A percentile compares a stretch with the other conserved stretches of the same genome.
phyloP scores from a whole-genome alignment of 2,888 invertebrate genomes.

The Lapara coniferarum region DNA sequence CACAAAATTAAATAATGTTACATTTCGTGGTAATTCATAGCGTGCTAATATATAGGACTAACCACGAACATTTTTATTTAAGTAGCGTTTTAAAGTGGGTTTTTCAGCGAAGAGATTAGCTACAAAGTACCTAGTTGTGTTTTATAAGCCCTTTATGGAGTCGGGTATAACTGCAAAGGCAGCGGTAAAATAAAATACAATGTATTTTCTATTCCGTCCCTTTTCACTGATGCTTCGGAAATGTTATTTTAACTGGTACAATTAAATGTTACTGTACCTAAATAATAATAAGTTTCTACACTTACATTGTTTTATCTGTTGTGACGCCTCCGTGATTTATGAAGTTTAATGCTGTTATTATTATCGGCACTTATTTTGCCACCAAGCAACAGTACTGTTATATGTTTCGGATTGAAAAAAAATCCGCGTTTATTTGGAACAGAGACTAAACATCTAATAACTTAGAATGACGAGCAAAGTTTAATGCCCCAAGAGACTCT shows the following conservation, averaged over 20 bases:
- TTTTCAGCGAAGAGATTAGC: slow-evolving; percentile 15
- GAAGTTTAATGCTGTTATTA: too few relatives aligned
- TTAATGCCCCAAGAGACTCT: too few relatives aligned
- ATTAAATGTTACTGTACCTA: neutral
- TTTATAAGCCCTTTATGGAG: slow-evolving; percentile 25
- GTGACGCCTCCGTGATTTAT: too few relatives aligned
- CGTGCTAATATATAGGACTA: slow-evolving; percentile 11
- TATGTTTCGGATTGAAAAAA: too few relatives aligned
- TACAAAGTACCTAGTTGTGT: slow-evolving; percentile 17
- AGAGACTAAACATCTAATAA: too few relatives aligned
- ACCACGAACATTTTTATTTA: slow-evolving; percentile 15
- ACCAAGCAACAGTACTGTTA: too few relatives aligned
- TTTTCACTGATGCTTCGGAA: slow-evolving; percentile 9
- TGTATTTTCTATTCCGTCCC: slow-evolving; percentile 26
- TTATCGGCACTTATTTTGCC: too few relatives aligned
- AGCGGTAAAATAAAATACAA: slow-evolving; percentile 28
- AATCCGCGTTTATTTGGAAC: too few relatives aligned
- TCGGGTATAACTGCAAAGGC: slow-evolving; percentile 21
- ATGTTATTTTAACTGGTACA: neutral
- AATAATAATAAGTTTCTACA: too few relatives aligned
- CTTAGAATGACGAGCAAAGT: neutral
- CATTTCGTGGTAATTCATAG: slow-evolving; percentile 10
- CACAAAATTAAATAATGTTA: neutral
- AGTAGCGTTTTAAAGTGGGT: slow-evolving; percentile 11
- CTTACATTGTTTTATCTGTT: too few relatives aligned